Base-by-base conservation (phyloP, 2,113 vertebrate species). In the Turdus rufiventris region DNA sequence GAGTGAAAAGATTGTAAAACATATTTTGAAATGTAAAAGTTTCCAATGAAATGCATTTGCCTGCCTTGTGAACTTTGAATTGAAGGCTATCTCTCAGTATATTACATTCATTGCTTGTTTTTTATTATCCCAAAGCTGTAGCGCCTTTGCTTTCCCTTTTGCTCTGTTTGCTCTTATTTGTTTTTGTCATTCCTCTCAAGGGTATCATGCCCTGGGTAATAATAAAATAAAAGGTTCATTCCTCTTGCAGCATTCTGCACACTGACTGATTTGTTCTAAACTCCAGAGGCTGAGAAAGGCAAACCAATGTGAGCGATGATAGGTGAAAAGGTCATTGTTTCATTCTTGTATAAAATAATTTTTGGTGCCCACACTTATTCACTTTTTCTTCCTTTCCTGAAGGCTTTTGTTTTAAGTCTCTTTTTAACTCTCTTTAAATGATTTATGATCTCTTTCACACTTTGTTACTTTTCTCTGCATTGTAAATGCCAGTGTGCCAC, bases 381-480 rank as follows among this genome's bases (percentile, higher is more conserved):
- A 34, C 4, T 18, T 58, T 25, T 38, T 58, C 15, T 70, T 53
- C 51, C 33, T 81, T 75, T 60, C 94, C 84, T 96, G 63, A 5
- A 94, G 91, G 81, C 63, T 93, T 95, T 97, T 95, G 88, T 94
- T 91, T 97, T 94, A 97, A 97, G 86, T 85, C 92, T 91, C 74
- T 93, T 65, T 91, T 92, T 93, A 91, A 92, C 38, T 93, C 86
- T 92, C 91, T 94, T 96, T 96, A 96, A 95, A 97, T 96, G 95
- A 93, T 97, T 91, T 88, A 97, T 95, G 94, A 94, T 92, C 77
- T 89, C 79, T 96, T 94, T 91, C 90, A 77, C 91, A 95, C 93
- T 97, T 96, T 96, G 82, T 92, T 96, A 97, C 95, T 91, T 96
- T 94, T 94, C 96, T 97, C 89, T 94, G 95, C 96, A 94, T 96